Conservation (phyloP, 2,113 vertebrate genomes). For the Malurus melanocephalus region DNA sequence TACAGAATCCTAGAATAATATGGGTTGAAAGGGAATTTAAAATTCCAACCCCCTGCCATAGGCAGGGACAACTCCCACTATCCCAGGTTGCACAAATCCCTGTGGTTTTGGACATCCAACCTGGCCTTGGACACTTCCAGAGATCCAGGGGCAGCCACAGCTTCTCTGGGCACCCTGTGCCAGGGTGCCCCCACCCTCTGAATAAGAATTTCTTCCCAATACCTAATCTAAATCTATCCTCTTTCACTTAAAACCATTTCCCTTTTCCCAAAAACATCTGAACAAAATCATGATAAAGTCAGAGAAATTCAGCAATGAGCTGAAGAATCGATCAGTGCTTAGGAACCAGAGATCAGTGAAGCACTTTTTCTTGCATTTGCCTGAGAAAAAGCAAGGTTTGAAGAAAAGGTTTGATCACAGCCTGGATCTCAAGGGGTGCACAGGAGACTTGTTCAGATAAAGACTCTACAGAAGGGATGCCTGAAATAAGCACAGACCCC, state of each 20-base stretch:
- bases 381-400: background rate
- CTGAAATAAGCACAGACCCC: background rate
- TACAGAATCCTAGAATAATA: background rate
- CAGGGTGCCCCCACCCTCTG: rapidly evolving
- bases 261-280: background rate
- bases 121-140: background rate
- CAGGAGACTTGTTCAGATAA: background rate
- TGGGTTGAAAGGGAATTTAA: background rate
- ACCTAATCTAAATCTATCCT: background rate
- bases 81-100: background rate
- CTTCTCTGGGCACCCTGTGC: background rate
- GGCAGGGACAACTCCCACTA: background rate
- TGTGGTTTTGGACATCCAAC: rapidly evolving
- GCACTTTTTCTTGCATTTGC: background rate
- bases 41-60: rapidly evolving
- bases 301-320: background rate
- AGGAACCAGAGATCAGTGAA: background rate
- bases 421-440: background rate
- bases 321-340: background rate
- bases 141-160: background rate
- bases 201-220: background rate
- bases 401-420: background rate
- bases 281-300: background rate
- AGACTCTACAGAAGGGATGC: background rate
- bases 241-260: background rate